Base-by-base conservation (phyloP, 2,888 invertebrate genomes). In the Noctua janthe region DNA sequence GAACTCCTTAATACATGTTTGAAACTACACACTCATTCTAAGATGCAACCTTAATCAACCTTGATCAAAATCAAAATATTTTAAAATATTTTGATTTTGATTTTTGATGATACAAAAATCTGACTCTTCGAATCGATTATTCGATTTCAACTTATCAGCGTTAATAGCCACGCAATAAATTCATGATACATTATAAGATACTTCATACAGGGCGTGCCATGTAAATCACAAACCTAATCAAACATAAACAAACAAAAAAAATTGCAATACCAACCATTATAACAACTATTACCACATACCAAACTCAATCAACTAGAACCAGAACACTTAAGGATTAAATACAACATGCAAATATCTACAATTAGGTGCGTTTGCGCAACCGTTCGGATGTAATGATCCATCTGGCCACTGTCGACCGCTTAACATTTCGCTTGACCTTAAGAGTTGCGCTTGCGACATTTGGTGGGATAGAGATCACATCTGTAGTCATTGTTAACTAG, bases 401-500 rank as follows among this genome's bases (percentile, higher is more conserved):
- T 94, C 93, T 90, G 87, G 92, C 90, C 90, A 89, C 88, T 83
- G 86, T 79, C 92, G 94, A 94, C 95, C 95, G 95, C 95, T 94
- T 96, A 95, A 94, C 96, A 96, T 96, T 96, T 96, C 87, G 92
- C 88, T 87, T 91, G 95, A 94, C 96, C 96, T 96, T 94, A 94
- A 85, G 83, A 80, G 89, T 95, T 95, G 91, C 94, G 91, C 89
- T 95, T 95, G 91, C 94, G 91, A 94, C 94, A 95, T 87, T 81
- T 77, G 76, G 80, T 86, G 15, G 47, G n/a, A 91, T 89, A 89
- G 72, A 91, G 89, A 91, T 92, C 90, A 90, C 89, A 90, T 89
- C 89, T 85, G 85, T 75, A 76, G 72, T 85, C 84, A 92, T 92
- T 93, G 92, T 92, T 84, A 69, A 35, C 29, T 72, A 83, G 83